Conservation (phyloP, 2,113 vertebrate genomes). For the Rhipidura dahli region DNA sequence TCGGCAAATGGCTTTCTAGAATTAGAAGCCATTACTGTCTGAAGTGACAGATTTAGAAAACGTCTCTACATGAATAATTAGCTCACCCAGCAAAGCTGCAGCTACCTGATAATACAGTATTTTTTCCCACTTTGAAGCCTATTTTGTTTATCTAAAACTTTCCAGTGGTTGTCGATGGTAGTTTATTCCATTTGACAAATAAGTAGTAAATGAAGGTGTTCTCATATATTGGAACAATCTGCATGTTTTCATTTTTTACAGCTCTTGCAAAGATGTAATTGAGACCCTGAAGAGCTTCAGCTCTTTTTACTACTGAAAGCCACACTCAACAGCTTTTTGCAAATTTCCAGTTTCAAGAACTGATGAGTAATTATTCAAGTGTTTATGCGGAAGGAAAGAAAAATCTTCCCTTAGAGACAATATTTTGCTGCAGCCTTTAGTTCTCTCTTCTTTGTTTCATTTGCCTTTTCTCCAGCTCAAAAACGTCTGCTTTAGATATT, state of each 20-base stretch:
- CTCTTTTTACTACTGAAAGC: not conserved
- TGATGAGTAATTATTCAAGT: not conserved
- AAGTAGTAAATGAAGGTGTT: not conserved
- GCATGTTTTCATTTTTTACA: constrained; percentile 33
- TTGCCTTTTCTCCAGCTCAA: not conserved
- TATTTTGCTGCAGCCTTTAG: not conserved
- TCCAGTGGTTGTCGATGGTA: not conserved
- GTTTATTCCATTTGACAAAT: not conserved
- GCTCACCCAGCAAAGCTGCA: not conserved
- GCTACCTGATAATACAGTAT: not conserved
- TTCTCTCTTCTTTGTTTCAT: not conserved
- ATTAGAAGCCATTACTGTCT: constrained; percentile 36
- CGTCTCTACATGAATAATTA: not conserved
- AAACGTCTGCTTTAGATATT: not conserved
- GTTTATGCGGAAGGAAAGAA: not conserved
- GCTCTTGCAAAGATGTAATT: constrained; percentile 10
- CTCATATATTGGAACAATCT: not conserved
- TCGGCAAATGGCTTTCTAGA: constrained; percentile 37
- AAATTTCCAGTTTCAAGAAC: not conserved
- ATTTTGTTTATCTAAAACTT: not conserved
- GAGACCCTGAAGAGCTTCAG: constrained; percentile 16
- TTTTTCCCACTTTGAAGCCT: not conserved
- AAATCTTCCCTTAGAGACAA: not conserved
- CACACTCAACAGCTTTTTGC: not conserved
- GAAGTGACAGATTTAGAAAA: constrained; percentile 9